These are phyloP conservation scores for Epizoanthus illoricatus DNA, from an alignment of 92 coral and sea anemone species.

Conservation along the genomic window DNA sequence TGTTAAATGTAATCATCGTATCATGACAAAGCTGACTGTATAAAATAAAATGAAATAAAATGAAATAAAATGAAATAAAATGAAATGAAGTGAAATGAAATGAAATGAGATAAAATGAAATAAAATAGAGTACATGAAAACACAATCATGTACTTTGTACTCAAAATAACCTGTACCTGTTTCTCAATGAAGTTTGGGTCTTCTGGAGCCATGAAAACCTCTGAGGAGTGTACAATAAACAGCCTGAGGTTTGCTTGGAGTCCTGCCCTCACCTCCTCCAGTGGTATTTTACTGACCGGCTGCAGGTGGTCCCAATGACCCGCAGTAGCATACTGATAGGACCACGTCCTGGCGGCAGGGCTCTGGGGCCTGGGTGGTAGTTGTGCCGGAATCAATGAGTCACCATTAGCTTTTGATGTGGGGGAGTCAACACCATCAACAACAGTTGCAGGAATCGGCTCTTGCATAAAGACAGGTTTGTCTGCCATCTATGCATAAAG, in stretches of 20 bases:
- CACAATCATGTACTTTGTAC: too few species aligned
- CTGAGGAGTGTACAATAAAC: constrained; percentile 83
- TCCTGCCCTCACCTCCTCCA: constrained; percentile 95
- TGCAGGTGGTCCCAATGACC: constrained; percentile 44
- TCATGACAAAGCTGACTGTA: too few species aligned
- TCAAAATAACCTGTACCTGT: constrained; percentile 59
- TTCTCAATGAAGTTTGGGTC: constrained; percentile 58
- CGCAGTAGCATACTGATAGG: constrained; percentile 66
- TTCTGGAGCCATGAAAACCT: constrained; percentile 81
- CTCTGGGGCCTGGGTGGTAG: constrained; percentile 58
- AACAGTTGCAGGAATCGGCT: constrained; percentile 49
- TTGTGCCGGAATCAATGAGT: constrained; percentile 14
- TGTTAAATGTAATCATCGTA: too few species aligned
- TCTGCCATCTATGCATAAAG: constrained; percentile 55
- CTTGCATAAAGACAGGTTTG: constrained; percentile 89
- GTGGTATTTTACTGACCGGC: constrained; percentile 47
- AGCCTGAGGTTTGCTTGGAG: constrained; percentile 90
- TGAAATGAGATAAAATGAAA: too few species aligned
- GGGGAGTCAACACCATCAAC: constrained; percentile 49
- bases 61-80: too few species aligned
- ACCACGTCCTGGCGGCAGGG: constrained; percentile 69
- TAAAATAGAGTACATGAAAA: too few species aligned
- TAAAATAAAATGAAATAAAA: too few species aligned
- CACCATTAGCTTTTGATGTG: constrained; percentile 15
- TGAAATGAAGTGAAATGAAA: too few species aligned